phyloP scores from a whole-genome alignment of 2,113 vertebrate genomes.

The Halcyon malimbica region DNA sequence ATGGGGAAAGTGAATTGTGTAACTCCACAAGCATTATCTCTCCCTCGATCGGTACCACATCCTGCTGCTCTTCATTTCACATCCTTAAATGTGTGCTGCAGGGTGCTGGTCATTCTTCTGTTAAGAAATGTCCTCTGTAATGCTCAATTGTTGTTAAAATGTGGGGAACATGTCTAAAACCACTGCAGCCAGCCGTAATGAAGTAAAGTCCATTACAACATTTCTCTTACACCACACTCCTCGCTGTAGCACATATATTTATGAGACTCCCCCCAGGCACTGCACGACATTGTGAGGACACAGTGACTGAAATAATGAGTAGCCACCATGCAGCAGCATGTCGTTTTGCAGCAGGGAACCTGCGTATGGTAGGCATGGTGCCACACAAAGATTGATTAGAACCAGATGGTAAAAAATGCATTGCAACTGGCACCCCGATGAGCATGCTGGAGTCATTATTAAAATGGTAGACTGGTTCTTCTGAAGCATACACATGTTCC shows the following conservation, averaged over 20 bases:
- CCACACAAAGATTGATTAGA: slow-evolving; percentile 35
- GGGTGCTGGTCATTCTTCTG: background rate
- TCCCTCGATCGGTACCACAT: background rate
- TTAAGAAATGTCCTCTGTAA: background rate
- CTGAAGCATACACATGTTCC: background rate
- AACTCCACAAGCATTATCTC: background rate
- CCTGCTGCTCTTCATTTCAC: background rate
- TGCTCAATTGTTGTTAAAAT: background rate
- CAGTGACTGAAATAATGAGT: slow-evolving; percentile 21
- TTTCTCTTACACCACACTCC: background rate
- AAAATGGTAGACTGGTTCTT: background rate
- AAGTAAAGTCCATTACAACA: background rate
- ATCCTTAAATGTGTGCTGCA: background rate
- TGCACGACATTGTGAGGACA: slow-evolving; percentile 43
- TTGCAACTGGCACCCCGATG: background rate
- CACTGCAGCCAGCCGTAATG: background rate
- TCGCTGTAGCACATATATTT: background rate
- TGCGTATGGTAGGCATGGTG: slow-evolving; percentile 15
- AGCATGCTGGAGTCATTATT: background rate
- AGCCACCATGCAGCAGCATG: background rate
- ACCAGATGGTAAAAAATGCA: slow-evolving; percentile 43
- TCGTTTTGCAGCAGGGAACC: slow-evolving; percentile 13
- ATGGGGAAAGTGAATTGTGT: background rate
- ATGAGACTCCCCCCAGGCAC: background rate
- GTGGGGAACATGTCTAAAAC: background rate